phyloP scores from a whole-genome alignment of 2,888 invertebrate genomes.

The Alloplasta piceator region DNA sequence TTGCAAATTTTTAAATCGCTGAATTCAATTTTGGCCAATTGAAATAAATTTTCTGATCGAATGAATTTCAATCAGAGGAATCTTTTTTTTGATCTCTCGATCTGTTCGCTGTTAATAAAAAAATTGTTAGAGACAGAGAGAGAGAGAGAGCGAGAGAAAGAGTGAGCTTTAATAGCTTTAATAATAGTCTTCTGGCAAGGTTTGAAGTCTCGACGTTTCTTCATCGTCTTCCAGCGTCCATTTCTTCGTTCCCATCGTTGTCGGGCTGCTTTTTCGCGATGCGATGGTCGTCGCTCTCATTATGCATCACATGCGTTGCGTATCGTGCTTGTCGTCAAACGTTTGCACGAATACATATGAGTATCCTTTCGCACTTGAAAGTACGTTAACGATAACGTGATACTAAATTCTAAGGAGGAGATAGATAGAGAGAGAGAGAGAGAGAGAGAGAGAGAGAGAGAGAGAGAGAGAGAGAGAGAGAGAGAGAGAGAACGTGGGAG shows the following conservation, averaged over 20 bases:
- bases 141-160: no score
- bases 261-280: neutral
- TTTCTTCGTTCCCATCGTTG: slow-evolving; percentile 21
- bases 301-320: slow-evolving; percentile 61
- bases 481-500: slow-evolving; percentile 32
- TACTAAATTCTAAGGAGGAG: slow-evolving; percentile 37
- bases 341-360: neutral
- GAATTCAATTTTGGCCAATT: no score
- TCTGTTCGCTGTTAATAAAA: slow-evolving; percentile 36
- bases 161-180: slow-evolving; percentile 42
- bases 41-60: no score
- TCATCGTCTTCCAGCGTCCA: slow-evolving; percentile 4
- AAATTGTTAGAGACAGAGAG: no score
- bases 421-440: slow-evolving; percentile 20
- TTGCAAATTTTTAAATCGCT: slow-evolving; percentile 7
- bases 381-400: slow-evolving; percentile 46
- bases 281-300: slow-evolving; percentile 50
- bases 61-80: neutral
- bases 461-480: no score
- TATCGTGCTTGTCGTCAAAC: slow-evolving; percentile 24
- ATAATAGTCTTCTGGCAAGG: slow-evolving; percentile 40
- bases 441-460: no score
- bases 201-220: slow-evolving; percentile 7
- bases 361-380: slow-evolving; percentile 40
- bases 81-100: neutral